These are phyloP conservation scores for Heliconius cydno DNA, from an alignment of 2,888 invertebrate species.

Conservation along the genomic window DNA sequence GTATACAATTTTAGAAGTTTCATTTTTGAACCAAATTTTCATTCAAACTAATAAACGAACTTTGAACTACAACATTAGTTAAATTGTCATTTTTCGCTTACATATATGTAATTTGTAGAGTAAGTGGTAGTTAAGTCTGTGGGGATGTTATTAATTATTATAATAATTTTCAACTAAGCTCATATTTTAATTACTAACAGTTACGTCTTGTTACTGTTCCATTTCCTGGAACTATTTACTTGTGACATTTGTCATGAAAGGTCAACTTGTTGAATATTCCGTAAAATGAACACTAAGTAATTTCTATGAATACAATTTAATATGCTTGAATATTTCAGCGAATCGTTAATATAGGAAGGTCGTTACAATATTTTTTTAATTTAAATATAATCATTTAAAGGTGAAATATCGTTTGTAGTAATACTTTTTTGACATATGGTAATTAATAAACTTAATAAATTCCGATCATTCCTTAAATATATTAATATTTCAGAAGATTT, in stretches of 20 bases:
- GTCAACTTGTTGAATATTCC: slow-evolving; percentile 42
- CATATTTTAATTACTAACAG: not conserved
- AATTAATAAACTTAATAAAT: not conserved
- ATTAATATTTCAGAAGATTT: not conserved
- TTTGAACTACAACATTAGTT: no score
- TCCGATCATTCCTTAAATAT: not conserved
- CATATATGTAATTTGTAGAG: not conserved
- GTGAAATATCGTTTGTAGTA: not conserved
- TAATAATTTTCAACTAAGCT: slow-evolving; percentile 8
- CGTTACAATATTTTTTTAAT: slow-evolving; percentile 2
- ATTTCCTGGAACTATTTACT: slow-evolving; percentile 8
- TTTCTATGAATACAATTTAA: slow-evolving; percentile 23
- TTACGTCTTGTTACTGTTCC: slow-evolving; percentile 6
- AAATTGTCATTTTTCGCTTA: no score
- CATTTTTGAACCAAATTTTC: no score
- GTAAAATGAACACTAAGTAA: slow-evolving; percentile 17
- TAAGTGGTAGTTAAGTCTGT: not conserved
- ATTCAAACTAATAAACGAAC: no score
- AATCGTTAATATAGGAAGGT: slow-evolving; percentile 1
- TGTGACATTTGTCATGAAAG: slow-evolving; percentile 42
- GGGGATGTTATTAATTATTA: not conserved
- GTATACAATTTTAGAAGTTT: no score
- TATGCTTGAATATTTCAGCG: slow-evolving; percentile 6
- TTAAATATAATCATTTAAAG: not conserved
- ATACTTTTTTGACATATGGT: not conserved